Evolutionary conservation across 2,113 vertebrate species (phyloP).

Genomic region (Buteo buteo): DNA sequence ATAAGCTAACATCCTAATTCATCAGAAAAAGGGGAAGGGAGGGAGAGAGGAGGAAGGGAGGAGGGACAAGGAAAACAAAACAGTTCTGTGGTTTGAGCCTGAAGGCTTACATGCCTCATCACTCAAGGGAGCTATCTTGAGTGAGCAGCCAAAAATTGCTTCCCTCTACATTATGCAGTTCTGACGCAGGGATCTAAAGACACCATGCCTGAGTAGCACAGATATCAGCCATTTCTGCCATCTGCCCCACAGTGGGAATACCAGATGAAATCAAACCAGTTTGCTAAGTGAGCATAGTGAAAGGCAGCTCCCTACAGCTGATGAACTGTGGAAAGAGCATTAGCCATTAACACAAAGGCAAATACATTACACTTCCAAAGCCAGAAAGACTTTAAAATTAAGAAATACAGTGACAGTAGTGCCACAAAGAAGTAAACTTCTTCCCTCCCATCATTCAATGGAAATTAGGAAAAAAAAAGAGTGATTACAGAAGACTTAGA

Average conservation of each 20-base stretch:
- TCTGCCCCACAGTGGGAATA: constrained; percentile 42
- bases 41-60: neutral
- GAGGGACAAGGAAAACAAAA: neutral
- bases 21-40: neutral
- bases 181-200: constrained; percentile 16
- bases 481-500: neutral
- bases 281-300: neutral
- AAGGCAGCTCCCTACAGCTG: neutral
- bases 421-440: neutral
- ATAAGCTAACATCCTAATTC: neutral
- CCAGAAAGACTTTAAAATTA: neutral
- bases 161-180: neutral
- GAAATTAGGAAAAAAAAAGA: neutral
- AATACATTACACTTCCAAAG: neutral
- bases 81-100: neutral
- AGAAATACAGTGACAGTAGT: neutral
- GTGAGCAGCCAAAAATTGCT: constrained; percentile 29
- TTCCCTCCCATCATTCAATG: neutral
- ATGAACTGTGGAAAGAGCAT: neutral
- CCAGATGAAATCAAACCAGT: constrained; percentile 8
- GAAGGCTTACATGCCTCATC: constrained; percentile 15
- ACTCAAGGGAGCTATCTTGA: neutral
- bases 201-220: neutral
- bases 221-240: constrained; percentile 17
- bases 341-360: neutral